Base-by-base conservation (phyloP, 2,113 vertebrate genomes). In the Sarotherodon lohbergeri region DNA sequence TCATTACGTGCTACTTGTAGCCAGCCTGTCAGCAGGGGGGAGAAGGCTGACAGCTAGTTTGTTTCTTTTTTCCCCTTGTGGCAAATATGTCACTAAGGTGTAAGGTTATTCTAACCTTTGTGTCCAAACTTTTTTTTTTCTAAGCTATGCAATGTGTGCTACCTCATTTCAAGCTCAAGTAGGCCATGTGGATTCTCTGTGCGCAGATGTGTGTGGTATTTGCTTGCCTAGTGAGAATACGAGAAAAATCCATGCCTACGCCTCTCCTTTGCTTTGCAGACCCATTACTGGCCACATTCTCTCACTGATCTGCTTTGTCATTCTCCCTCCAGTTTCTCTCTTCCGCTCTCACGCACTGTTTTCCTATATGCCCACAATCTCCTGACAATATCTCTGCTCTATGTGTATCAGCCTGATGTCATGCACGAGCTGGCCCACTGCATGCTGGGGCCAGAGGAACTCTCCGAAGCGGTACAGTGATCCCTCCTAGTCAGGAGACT, bases 391-490 rank as follows among this genome's bases (percentile, higher is more conserved):
- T 88, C 19, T 92, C 76, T 89, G 85, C 86, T 92, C 54, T 83
- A 48, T 89, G 71, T 94, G 81, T 82, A 93, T 95, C 95, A 97
- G 96, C 95, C 96, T 94, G 96, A 97, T 96, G 93, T 96, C 94
- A 93, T 96, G 97, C 97, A 97, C 96, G 94, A 95, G 32, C 89
- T 95, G 57, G 94, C 78, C 61, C 95, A 96, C 93, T 97, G 98
- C 98, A 98, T 98, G 97, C 95, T 95, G 96, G 96, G 96, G 80
- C 96, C 96, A 90, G 92, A 93, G 95, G 96, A 96, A 85, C 96
- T 94, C 95, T 95, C 95, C 82, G 93, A 94, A 79, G 95, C 94
- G 96, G 96, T 97, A 97, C 95, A 94, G 94, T 97, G 96, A 95
- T 91, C 86, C 93, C 94, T 92, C 10, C 22, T 55, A 16, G 76